phyloP scores from a whole-genome alignment of 2,888 invertebrate species.

The Vandiemenella viatica region DNA sequence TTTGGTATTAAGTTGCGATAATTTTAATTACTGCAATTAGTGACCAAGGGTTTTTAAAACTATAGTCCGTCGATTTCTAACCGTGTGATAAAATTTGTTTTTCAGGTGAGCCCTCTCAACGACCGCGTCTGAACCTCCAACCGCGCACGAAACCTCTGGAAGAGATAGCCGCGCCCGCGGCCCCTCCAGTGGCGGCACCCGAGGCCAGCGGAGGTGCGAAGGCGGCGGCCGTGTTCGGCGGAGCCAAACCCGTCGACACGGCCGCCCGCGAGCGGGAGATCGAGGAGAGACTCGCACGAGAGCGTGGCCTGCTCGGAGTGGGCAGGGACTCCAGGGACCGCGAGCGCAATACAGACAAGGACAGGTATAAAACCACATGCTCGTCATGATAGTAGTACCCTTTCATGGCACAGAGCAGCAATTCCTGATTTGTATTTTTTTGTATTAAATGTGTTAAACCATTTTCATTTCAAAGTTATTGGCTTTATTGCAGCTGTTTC shows the following conservation, averaged over 20 bases:
- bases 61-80: too few relatives aligned
- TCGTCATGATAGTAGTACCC: too few relatives aligned
- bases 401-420: too few relatives aligned
- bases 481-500: too few relatives aligned
- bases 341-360: too few relatives aligned
- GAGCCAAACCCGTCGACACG: conserved; percentile 88
- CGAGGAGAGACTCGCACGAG: conserved; percentile 64
- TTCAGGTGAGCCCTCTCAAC: conserved; percentile 42
- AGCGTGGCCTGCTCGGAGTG: conserved; percentile 1
- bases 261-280: conserved; percentile 79
- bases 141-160: conserved; percentile 67
- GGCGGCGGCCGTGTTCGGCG: conserved; percentile 74
- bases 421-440: too few relatives aligned
- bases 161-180: conserved; percentile 18
- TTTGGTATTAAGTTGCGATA: neutral
- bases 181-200: conserved; percentile 17
- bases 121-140: conserved; percentile 64
- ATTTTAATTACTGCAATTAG: neutral
- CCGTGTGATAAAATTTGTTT: conserved; percentile 1
- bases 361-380: too few relatives aligned
- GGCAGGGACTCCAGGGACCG: neutral
- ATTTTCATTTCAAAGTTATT: too few relatives aligned
- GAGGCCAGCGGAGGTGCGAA: conserved; percentile 20
- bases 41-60: neutral
- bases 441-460: too few relatives aligned